These are phyloP conservation scores for Cynopterus brachyotis DNA, from an alignment of 2,113 vertebrate genomes.

Conservation along the genomic window DNA sequence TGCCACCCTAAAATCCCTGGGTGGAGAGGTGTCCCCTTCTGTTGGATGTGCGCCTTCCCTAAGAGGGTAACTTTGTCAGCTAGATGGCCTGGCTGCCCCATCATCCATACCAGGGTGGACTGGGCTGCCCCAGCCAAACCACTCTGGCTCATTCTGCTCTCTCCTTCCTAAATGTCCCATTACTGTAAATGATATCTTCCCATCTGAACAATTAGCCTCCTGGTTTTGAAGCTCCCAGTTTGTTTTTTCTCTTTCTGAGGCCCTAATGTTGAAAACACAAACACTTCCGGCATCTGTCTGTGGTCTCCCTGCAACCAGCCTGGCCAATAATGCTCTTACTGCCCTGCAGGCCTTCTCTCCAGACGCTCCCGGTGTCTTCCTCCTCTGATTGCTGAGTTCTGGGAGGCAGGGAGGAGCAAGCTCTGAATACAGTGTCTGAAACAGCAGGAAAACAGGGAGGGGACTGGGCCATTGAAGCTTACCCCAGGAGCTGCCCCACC, in stretches of 20 bases:
- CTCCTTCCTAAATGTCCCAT: constrained; percentile 55
- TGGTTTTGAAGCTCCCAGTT: constrained; percentile 29
- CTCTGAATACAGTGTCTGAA: not conserved
- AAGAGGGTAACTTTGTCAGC: constrained; percentile 8
- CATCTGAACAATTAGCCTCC: constrained; percentile 61
- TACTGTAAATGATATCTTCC: constrained; percentile 66
- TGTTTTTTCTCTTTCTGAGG: constrained; percentile 56
- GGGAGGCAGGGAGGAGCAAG: not conserved
- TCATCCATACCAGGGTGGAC: not conserved
- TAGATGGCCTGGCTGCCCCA: not conserved
- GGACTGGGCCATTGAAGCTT: not conserved
- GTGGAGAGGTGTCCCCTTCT: not conserved
- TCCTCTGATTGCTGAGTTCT: not conserved
- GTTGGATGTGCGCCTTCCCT: not conserved
- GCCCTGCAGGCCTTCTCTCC: not conserved
- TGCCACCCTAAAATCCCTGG: not conserved
- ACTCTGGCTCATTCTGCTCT: not conserved
- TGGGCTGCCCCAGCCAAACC: not conserved
- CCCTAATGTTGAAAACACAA: constrained; percentile 42
- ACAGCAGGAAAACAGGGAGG: not conserved
- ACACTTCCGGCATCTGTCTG: constrained; percentile 44
- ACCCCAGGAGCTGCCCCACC: not conserved
- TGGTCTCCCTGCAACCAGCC: constrained; percentile 24
- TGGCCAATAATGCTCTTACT: not conserved
- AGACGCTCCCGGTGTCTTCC: not conserved